Evolutionary conservation across 2,888 invertebrate species (phyloP).

Genomic region (Drosophila longiperda): DNA sequence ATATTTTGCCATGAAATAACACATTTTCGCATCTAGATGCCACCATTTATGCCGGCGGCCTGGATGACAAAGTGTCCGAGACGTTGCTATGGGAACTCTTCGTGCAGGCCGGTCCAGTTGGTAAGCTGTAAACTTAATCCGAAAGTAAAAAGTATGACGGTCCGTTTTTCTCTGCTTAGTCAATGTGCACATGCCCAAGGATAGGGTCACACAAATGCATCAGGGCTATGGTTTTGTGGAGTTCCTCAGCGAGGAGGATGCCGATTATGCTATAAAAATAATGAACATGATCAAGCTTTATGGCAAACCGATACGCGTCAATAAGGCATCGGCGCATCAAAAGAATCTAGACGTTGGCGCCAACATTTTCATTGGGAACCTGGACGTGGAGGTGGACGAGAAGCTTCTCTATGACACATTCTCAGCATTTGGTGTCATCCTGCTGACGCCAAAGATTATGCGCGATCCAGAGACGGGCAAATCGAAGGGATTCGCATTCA

Average conservation of each 20-base stretch:
- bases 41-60: conserved; percentile 99
- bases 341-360: conserved; percentile 99
- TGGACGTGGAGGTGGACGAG: conserved; percentile 99
- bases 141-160: not conserved
- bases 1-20: not conserved
- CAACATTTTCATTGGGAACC: conserved; percentile 99
- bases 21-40: conserved; percentile 90
- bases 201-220: conserved; percentile 98
- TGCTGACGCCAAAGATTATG: conserved; percentile 99
- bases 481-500: conserved; percentile 99
- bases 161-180: conserved; percentile 86
- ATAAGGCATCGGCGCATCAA: conserved; percentile 99
- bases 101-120: conserved; percentile 99
- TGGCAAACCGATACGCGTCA: conserved; percentile 98
- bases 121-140: conserved; percentile 86
- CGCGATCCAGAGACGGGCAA: conserved; percentile 99
- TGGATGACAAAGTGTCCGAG: conserved; percentile 99
- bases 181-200: conserved; percentile 99
- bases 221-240: conserved; percentile 99
- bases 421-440: conserved; percentile 99
- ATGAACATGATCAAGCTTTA: conserved; percentile 99
- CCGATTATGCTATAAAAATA: conserved; percentile 99
- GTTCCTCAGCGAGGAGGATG: conserved; percentile 99
- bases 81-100: conserved; percentile 99
- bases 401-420: conserved; percentile 99